These are phyloP conservation scores for Astropecten irregularis DNA, from an alignment of 53 echinoderm and acorn worm genomes.

Conservation along the genomic window DNA sequence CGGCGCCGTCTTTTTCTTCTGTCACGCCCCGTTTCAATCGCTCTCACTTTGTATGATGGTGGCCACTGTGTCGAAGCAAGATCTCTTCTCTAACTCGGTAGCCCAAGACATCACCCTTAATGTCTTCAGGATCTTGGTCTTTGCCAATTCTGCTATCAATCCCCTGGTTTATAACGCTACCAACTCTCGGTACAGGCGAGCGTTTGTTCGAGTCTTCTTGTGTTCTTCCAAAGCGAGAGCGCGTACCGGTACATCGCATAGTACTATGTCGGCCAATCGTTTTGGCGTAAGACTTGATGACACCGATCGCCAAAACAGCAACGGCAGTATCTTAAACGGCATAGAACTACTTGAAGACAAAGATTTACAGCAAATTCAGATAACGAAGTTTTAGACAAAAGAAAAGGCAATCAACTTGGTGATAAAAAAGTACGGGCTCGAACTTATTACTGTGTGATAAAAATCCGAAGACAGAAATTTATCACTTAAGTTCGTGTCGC, in stretches of 20 bases:
- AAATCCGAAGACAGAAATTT: too few relatives aligned
- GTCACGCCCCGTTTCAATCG: conserved; percentile 26
- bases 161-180: conserved; percentile 37
- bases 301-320: not conserved
- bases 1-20: conserved; percentile 44
- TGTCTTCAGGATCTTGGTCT: conserved; percentile 6
- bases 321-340: not conserved
- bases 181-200: conserved; percentile 28
- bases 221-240: conserved; percentile 5
- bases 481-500: too few relatives aligned
- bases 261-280: too few relatives aligned
- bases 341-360: too few relatives aligned
- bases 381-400: not conserved
- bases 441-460: too few relatives aligned
- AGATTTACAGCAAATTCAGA: not conserved
- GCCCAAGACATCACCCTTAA: not conserved
- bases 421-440: too few relatives aligned
- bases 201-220: conserved; percentile 17
- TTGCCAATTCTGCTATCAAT: conserved; percentile 22
- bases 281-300: too few relatives aligned
- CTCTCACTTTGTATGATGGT: conserved; percentile 15
- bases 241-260: too few relatives aligned
- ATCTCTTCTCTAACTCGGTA: not conserved
- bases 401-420: too few relatives aligned
- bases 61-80: not conserved